Percentiles rank a stretch among this genome's conserved stretches.
Evolutionary conservation across 64 coral and sea anemone genomes (phyloP).

Genomic region (Astreopora myriophthalma): DNA sequence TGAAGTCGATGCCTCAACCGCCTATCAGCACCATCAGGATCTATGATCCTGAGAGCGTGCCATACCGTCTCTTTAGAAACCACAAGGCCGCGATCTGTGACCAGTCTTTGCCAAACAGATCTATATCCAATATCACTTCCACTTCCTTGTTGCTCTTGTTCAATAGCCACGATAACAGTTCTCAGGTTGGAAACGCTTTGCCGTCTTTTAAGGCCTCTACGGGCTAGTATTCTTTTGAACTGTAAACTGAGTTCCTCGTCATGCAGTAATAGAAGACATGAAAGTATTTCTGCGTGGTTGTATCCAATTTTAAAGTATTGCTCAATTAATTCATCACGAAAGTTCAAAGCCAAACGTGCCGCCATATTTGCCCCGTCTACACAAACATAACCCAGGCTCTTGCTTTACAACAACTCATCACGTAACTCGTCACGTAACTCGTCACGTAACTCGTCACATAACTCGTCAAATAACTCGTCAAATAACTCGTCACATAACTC

Average conservation of each 20-base stretch:
- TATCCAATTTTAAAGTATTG: not conserved
- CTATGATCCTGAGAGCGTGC: slow-evolving; percentile 44
- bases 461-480: no score
- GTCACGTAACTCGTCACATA: no score
- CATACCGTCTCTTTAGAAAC: slow-evolving; percentile 56
- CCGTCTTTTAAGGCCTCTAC: not conserved
- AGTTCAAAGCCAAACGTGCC: not conserved
- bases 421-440: not conserved
- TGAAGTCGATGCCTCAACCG: not conserved
- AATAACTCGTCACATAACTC: no score
- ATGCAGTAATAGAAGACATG: slow-evolving; percentile 20
- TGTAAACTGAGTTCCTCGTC: slow-evolving; percentile 13
- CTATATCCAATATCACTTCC: slow-evolving; percentile 41
- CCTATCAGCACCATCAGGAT: not conserved
- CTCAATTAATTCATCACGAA: not conserved
- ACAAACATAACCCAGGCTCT: no score
- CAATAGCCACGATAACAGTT: not conserved
- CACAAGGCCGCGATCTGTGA: slow-evolving; percentile 18
- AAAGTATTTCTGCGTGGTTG: slow-evolving; percentile 16
- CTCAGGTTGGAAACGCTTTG: not conserved
- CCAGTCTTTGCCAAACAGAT: slow-evolving; percentile 36
- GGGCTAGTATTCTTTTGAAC: slow-evolving; percentile 14
- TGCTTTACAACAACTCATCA: no score
- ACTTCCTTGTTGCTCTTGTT: slow-evolving; percentile 5
- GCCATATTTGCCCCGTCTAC: not conserved